Evolutionary conservation across 2,888 invertebrate species (phyloP).

Genomic region (Lepidochrysops patricia): DNA sequence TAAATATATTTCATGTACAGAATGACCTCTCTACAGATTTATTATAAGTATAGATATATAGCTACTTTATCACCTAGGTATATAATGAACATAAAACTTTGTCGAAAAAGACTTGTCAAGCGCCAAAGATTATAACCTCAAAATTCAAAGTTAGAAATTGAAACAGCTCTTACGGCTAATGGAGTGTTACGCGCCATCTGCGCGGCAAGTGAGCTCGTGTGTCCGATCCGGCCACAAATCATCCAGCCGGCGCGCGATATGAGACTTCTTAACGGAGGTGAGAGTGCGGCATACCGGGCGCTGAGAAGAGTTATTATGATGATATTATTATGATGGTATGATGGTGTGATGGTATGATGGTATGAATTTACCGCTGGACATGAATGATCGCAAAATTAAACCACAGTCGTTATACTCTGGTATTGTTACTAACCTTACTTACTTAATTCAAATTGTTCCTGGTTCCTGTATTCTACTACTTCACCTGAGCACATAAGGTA

Average conservation of each 20-base stretch:
- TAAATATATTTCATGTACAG: too few species aligned
- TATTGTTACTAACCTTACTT: too few species aligned
- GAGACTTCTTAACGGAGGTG: conserved; percentile 41
- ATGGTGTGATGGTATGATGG: too few species aligned
- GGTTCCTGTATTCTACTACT: too few species aligned
- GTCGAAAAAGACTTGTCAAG: background rate
- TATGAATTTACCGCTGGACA: too few species aligned
- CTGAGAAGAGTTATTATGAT: background rate
- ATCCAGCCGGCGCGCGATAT: conserved; percentile 41
- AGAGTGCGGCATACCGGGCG: conserved; percentile 29
- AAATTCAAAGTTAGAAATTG: conserved; percentile 2
- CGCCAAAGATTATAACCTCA: background rate
- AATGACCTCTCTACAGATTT: too few species aligned
- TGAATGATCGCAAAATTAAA: too few species aligned
- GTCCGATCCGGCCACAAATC: conserved; percentile 50
- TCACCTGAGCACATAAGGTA: too few species aligned
- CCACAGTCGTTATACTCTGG: too few species aligned
- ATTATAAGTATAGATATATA: too few species aligned
- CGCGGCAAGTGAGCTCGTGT: conserved; percentile 26
- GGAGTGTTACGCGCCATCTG: conserved; percentile 26
- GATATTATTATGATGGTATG: too few species aligned
- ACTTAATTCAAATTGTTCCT: too few species aligned
- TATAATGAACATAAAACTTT: background rate
- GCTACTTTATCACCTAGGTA: background rate
- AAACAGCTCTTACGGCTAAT: conserved; percentile 15